These are phyloP conservation scores for Saccostrea cuccullata DNA, from an alignment of 1,140 invertebrate species.

Conservation along the genomic window DNA sequence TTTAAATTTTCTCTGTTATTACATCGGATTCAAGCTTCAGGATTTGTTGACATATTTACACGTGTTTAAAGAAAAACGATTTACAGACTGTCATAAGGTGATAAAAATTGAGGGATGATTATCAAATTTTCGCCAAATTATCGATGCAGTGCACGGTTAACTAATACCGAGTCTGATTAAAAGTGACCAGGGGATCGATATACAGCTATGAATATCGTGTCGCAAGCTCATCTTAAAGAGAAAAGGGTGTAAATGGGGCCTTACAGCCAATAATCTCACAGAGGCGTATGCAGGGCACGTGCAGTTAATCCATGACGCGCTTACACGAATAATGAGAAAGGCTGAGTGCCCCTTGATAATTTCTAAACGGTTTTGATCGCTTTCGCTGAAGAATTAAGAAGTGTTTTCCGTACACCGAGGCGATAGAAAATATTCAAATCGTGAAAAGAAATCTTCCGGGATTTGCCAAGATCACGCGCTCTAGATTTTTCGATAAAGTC, in stretches of 20 bases:
- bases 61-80: background rate
- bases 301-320: background rate
- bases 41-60: background rate
- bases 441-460: background rate
- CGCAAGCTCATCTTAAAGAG: background rate
- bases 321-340: background rate
- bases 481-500: constrained; percentile 6
- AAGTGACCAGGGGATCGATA: constrained; percentile 11
- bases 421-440: background rate
- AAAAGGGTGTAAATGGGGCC: background rate
- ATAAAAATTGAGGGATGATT: background rate
- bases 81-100: background rate
- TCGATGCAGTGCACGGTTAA: background rate
- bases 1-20: background rate
- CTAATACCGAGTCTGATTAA: background rate
- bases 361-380: constrained; percentile 15
- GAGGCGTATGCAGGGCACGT: background rate
- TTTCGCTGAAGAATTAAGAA: constrained; percentile 25
- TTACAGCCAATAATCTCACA: background rate
- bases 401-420: background rate
- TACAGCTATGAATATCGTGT: background rate
- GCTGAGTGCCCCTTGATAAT: background rate
- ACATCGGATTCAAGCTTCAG: background rate
- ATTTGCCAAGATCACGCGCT: background rate
- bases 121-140: background rate